These are phyloP conservation scores for Sardina pilchardus DNA, from an alignment of 2,113 vertebrate genomes.

Conservation along the genomic window DNA sequence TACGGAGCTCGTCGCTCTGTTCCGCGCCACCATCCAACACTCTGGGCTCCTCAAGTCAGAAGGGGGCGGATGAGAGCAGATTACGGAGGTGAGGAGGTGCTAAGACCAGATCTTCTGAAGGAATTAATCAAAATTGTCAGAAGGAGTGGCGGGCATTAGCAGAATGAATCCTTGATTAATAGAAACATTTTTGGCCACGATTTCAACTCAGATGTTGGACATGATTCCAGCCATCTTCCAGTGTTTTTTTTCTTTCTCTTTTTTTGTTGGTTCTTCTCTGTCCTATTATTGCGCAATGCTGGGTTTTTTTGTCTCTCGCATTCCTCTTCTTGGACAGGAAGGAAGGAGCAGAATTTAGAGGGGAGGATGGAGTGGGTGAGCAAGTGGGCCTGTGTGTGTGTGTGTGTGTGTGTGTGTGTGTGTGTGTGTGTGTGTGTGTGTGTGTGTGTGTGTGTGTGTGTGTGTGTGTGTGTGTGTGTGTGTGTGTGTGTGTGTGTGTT, in stretches of 20 bases:
- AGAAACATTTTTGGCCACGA: conserved; percentile 47
- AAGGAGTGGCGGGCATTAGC: conserved; percentile 35
- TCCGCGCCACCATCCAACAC: conserved; percentile 65
- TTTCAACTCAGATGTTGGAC: not conserved
- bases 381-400: not conserved
- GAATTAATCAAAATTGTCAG: conserved; percentile 65
- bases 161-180: conserved; percentile 68
- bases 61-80: conserved; percentile 60
- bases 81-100: conserved; percentile 65
- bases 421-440: not conserved
- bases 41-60: conserved; percentile 61
- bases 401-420: not conserved
- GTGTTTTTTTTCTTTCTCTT: conserved; percentile 54
- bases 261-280: too few relatives aligned
- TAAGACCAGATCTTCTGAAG: conserved; percentile 72
- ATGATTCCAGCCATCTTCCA: conserved; percentile 32
- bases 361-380: not conserved
- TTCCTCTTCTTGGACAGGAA: not conserved
- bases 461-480: not conserved
- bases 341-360: not conserved
- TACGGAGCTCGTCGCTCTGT: conserved; percentile 60
- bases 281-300: too few relatives aligned
- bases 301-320: conserved; percentile 13
- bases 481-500: not conserved
- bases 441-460: not conserved